Conservation (phyloP, 1,140 invertebrate genomes). For the Leguminivora glycinivorella region DNA sequence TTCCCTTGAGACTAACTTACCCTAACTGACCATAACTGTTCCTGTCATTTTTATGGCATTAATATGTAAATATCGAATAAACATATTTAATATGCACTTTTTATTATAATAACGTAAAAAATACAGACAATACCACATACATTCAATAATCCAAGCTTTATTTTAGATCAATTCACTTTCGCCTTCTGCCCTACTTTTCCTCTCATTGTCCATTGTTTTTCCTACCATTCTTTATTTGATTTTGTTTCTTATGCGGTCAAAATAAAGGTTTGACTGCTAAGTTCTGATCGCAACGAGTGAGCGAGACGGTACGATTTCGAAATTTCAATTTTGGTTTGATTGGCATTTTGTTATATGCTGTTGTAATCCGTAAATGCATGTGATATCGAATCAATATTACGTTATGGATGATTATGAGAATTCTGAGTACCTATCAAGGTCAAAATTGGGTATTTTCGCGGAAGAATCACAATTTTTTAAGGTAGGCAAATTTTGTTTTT, state of each 20-base stretch:
- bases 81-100: too few relatives aligned
- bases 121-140: background rate
- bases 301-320: conserved; percentile 1
- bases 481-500: too few relatives aligned
- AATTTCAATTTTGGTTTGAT: background rate
- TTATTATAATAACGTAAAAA: too few relatives aligned
- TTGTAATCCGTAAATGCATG: background rate
- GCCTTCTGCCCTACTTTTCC: background rate
- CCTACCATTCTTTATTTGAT: conserved; percentile 6
- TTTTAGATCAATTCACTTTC: background rate
- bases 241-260: background rate
- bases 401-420: too few relatives aligned
- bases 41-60: too few relatives aligned
- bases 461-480: too few relatives aligned
- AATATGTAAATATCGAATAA: too few relatives aligned
- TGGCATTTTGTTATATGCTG: background rate
- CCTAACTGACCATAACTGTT: too few relatives aligned
- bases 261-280: background rate
- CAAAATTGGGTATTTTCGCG: too few relatives aligned
- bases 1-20: too few relatives aligned
- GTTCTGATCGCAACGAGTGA: background rate
- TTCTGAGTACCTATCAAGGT: too few relatives aligned
- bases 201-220: background rate
- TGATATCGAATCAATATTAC: too few relatives aligned
- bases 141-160: background rate